Conservation (phyloP, 2,113 vertebrate genomes). For the Pomatostomus ruficeps region DNA sequence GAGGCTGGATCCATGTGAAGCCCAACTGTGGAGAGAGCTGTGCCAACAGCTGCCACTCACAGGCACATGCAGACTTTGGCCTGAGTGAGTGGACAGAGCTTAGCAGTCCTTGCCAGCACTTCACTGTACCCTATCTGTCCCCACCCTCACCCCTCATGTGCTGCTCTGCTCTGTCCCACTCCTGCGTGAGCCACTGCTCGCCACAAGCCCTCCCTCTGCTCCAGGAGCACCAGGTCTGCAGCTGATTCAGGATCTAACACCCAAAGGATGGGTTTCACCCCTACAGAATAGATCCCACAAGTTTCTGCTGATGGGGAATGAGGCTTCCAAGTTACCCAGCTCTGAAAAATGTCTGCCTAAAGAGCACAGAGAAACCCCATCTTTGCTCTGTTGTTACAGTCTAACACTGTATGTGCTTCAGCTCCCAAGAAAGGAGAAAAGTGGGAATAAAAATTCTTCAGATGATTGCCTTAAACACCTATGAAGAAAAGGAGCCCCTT, state of each 20-base stretch:
- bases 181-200: rapidly evolving
- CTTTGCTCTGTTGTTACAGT: background rate
- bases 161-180: background rate
- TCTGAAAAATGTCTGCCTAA: background rate
- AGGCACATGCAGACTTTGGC: background rate
- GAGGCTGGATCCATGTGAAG: background rate
- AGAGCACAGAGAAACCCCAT: background rate
- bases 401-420: background rate
- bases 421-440: background rate
- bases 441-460: background rate
- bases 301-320: background rate
- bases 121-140: background rate
- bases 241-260: background rate
- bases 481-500: background rate
- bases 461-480: background rate
- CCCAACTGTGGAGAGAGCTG: rapidly evolving
- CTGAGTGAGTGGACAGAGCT: rapidly evolving
- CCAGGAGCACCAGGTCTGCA: rapidly evolving
- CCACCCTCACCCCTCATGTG: background rate
- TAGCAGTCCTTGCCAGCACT: too few relatives aligned
- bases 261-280: background rate
- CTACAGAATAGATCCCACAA: background rate
- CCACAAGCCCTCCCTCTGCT: background rate
- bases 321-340: background rate
- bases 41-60: background rate